These are phyloP conservation scores for Zaprionus lineosus DNA, from an alignment of 2,888 invertebrate genomes.

Conservation along the genomic window DNA sequence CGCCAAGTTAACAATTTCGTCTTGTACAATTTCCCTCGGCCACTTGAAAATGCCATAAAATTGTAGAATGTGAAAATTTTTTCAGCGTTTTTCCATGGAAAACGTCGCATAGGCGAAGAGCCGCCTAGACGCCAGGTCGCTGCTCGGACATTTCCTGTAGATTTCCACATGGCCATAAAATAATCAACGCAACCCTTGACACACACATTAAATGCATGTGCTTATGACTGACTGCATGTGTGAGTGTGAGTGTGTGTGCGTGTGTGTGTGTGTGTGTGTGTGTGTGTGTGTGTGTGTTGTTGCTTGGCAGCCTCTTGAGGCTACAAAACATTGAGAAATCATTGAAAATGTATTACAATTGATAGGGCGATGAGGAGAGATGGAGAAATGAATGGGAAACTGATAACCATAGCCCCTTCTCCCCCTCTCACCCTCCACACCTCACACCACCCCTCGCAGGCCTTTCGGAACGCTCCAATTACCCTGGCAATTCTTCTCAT, in stretches of 20 bases:
- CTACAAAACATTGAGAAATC: conserved; percentile 14
- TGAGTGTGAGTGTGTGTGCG: too few species aligned
- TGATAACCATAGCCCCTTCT: too few species aligned
- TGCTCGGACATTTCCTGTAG: conserved; percentile 64
- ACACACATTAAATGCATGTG: too few species aligned
- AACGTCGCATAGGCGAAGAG: conserved; percentile 23
- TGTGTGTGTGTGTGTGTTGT: conserved; percentile 5
- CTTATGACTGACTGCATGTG: too few species aligned
- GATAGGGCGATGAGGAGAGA: too few species aligned
- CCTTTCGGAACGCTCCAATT: too few species aligned
- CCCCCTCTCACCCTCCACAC: not conserved
- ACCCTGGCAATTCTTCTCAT: too few species aligned
- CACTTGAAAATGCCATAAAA: conserved; percentile 61
- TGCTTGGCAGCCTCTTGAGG: conserved; percentile 44
- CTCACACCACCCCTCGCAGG: not conserved
- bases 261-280: too few species aligned
- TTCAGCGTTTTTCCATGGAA: conserved; percentile 46
- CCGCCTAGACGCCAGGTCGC: conserved; percentile 27
- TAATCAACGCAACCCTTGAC: conserved; percentile 75
- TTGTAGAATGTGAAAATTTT: conserved; percentile 43
- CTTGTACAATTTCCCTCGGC: too few species aligned
- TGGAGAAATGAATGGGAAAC: conserved; percentile 15
- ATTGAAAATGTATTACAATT: conserved; percentile 20
- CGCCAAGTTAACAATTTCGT: conserved; percentile 68
- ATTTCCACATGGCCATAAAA: conserved; percentile 77